Percentiles rank a stretch among this genome's conserved stretches.
Conservation (phyloP, 1,140 invertebrate genomes). For the Halesus radiatus region DNA sequence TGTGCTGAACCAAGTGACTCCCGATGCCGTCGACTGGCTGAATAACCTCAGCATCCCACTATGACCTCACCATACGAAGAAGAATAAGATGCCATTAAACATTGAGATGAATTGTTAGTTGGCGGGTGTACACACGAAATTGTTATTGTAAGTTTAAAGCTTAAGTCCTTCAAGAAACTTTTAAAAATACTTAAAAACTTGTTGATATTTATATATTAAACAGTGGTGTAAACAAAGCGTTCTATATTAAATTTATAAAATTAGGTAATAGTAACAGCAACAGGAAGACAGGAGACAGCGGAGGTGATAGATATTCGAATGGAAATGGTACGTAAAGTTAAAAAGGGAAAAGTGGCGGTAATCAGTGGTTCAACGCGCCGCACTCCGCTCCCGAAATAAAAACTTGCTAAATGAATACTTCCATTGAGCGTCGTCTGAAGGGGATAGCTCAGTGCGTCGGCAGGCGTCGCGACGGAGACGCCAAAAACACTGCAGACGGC, state of each 20-base stretch:
- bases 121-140: no score
- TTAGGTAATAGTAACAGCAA: neutral
- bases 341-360: neutral
- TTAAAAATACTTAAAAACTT: no score
- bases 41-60: no score
- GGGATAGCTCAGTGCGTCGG: constrained; percentile 42
- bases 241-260: neutral
- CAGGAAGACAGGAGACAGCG: neutral
- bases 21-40: no score
- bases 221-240: neutral
- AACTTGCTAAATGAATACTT: constrained; percentile 43
- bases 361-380: constrained; percentile 27
- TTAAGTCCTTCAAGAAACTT: no score
- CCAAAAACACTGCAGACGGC: neutral
- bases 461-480: constrained; percentile 46
- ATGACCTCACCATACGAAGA: no score
- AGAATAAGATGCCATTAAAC: no score
- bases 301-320: neutral
- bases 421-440: constrained; percentile 29
- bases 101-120: no score
- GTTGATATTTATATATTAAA: neutral
- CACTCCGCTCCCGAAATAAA: constrained; percentile 17
- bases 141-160: no score
- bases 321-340: constrained; percentile 2
- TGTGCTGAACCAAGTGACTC: no score